phyloP scores from a whole-genome alignment of 2,113 vertebrate species.

The Clarias magur region DNA sequence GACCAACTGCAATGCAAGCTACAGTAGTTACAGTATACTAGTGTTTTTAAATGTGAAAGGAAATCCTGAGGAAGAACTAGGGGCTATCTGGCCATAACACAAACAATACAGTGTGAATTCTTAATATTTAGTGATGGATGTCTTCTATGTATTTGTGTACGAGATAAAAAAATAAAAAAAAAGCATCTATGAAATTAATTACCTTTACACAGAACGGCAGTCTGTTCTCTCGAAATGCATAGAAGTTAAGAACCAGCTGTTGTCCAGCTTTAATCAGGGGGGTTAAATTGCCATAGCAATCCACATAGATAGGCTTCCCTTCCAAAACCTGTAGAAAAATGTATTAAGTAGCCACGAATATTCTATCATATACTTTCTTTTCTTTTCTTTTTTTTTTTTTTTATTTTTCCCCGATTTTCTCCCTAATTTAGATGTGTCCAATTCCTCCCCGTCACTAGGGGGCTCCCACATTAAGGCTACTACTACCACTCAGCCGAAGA shows the following conservation, averaged over 20 bases:
- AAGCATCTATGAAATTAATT: constrained; percentile 47
- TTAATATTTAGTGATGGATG: not conserved
- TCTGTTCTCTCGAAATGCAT: constrained; percentile 98
- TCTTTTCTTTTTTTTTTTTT: too few relatives aligned
- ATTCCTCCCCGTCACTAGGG: too few relatives aligned
- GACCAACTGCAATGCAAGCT: not conserved
- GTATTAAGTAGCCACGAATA: not conserved
- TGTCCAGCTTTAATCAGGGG: constrained; percentile 95
- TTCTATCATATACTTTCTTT: not conserved
- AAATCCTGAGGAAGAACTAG: not conserved
- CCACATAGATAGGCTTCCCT: constrained; percentile 93
- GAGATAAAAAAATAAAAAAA: not conserved
- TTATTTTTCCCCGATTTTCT: too few relatives aligned
- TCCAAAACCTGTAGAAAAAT: constrained; percentile 84
- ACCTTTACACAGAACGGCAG: constrained; percentile 98
- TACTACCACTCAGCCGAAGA: too few relatives aligned
- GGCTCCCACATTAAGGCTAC: too few relatives aligned
- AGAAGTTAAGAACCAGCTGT: constrained; percentile 96
- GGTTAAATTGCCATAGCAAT: constrained; percentile 95
- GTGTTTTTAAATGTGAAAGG: not conserved
- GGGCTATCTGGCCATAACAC: not conserved
- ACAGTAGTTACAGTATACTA: not conserved
- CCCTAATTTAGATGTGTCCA: too few relatives aligned
- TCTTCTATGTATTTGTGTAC: not conserved
- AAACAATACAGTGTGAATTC: not conserved